A percentile compares a stretch with the other conserved stretches of the same genome.
These are phyloP conservation scores for Progne subis DNA, from an alignment of 2,113 vertebrate genomes.

Conservation along the genomic window DNA sequence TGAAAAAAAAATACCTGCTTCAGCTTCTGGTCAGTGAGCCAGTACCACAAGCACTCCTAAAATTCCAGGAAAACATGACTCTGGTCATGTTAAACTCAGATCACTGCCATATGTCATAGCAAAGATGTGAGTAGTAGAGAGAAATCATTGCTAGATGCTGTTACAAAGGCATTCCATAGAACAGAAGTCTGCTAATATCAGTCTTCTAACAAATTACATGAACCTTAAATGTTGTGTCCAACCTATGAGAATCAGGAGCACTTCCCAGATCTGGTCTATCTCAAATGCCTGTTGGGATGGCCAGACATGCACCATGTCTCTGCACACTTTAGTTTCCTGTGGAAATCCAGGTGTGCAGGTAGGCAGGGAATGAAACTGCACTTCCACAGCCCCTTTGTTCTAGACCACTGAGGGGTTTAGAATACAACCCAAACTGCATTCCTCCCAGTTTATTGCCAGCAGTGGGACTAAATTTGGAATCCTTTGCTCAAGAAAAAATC, in stretches of 20 bases:
- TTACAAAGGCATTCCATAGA: not conserved
- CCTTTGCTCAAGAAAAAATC: not conserved
- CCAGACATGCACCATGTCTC: not conserved
- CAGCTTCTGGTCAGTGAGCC: not conserved
- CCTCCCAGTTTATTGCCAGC: not conserved
- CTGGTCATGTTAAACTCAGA: not conserved
- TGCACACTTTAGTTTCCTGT: not conserved
- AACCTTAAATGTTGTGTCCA: not conserved
- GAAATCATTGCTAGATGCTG: not conserved
- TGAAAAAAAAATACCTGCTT: not conserved
- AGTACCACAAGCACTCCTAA: not conserved
- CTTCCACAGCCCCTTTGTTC: not conserved
- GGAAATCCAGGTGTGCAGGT: not conserved
- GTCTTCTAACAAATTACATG: not conserved
- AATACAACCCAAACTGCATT: not conserved
- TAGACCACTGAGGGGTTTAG: not conserved
- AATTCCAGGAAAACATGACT: not conserved
- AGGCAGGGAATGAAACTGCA: not conserved
- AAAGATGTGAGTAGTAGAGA: not conserved
- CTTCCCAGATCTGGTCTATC: not conserved
- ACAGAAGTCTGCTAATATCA: not conserved
- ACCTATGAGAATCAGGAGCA: not conserved
- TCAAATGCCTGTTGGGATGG: not conserved
- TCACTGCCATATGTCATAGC: not conserved
- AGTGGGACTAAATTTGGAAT: not conserved